Base-by-base conservation (phyloP, 1,140 invertebrate genomes). In the Bradysia coprophila region DNA sequence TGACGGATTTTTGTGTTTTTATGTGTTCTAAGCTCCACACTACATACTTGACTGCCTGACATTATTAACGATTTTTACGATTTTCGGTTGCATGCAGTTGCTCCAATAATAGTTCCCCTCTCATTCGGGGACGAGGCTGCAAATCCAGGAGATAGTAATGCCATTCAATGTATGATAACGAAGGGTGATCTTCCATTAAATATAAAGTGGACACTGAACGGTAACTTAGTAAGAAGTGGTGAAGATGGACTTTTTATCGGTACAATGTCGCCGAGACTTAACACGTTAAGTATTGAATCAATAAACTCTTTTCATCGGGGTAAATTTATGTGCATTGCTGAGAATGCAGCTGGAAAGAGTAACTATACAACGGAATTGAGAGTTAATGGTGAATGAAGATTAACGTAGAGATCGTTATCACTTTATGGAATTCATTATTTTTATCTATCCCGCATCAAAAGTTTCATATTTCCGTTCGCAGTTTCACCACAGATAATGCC, bases 111-210 rank as follows among this genome's bases (percentile, higher is more conserved):
- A 37, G 65, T 66, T 39, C 67, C 71, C 34, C 76, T 78, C 55
- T 57, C 62, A 32, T 79, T 79, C 46, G 67, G 71, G 19, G 67
- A 70, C 31, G 62, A 72, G 40, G 62, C 70, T 22, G 62, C 66
- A 2, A 74, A 76, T 57, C 65, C 68, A 43, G 77, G 74, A 23
- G 72, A 77, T 42, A 65, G 71, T 11, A 65, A 69, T 34, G 71
- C 72, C 16, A 64, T 74, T 33, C 63, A 66, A 49, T 78, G 76
- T 53, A 59, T 68, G 20, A 61, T 77, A 6, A 62, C 66, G 41
- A 87, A 89, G 57, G 86, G 86, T 28, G 86, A 91, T 57, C 64
- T 76, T 46, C 86, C 86, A 2, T 64, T 90, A 44, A 75, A 75
- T 42, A 82, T 90, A 48, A 63, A 66, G 33, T 90, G 86, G 85